Evolutionary conservation across 2,888 invertebrate genomes (phyloP), one percentile per base, ranked within the genome.

Genomic region (Myopa testacea): DNA sequence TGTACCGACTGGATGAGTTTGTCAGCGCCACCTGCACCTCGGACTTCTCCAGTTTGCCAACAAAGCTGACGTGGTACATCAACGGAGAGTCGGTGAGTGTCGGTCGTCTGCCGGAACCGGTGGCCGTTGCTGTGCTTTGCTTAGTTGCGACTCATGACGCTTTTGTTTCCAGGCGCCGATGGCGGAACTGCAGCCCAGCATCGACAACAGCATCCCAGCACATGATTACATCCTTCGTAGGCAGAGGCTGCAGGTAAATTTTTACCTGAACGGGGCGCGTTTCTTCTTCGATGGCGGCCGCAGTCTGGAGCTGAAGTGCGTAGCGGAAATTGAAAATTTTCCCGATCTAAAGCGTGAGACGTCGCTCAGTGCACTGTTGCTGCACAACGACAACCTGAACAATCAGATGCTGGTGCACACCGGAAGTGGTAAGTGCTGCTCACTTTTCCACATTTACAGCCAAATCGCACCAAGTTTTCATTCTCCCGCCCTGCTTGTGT

Each of bases 271-370:
- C 81, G 88, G 86, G 62, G 86, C 86, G 68, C 87, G 87, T 75
- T 89, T 87, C 83, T 89, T 87, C 83, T 85, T 82, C 76, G 86
- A 86, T 83, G 82, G 85, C 52, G 83, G 85, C 70, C 87, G 87
- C 80, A 84, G 84, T 77, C 85, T 89, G 70, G 85, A 88, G 81
- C 83, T 89, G 76, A 89, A 88, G 82, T 89, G 89, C 83, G 86
- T 89, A 38, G 88, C 89, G 80, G 89, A 89, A 84, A 89, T 89
- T 83, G 88, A 88, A 80, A 87, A 87, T 82, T 88, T 88, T 77
- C 87, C 89, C 63, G 85, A 86, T 73, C 81, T 88, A 69, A 83
- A 85, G 67, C 88, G 88, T 52, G 89, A 89, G 78, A 86, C 86
- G 40, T 82, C 86, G 40, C 83, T 88, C 16, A 88, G 84, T 81